phyloP scores from a whole-genome alignment of 2,113 vertebrate genomes.

The Melanerpes aurifrons region DNA sequence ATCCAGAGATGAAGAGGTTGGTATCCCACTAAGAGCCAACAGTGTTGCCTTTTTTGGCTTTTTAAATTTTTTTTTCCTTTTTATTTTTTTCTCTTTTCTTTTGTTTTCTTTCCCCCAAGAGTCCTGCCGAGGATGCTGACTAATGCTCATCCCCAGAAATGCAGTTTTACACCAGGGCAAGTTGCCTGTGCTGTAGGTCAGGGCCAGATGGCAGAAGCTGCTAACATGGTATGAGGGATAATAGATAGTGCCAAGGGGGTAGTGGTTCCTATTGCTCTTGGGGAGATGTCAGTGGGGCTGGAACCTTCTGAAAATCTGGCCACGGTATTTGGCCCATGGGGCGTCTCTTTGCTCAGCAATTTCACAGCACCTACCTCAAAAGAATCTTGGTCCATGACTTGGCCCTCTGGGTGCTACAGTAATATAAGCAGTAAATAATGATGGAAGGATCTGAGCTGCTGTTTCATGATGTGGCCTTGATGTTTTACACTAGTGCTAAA shows the following conservation, averaged over 20 bases:
- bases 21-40: conserved; percentile 70
- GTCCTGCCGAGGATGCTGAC: conserved; percentile 31
- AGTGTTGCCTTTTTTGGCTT: neutral
- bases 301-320: neutral
- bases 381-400: neutral
- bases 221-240: neutral
- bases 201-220: neutral
- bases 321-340: neutral
- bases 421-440: neutral
- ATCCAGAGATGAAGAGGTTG: conserved; percentile 57
- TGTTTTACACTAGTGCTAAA: neutral
- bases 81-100: neutral
- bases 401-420: neutral
- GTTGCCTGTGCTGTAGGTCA: neutral
- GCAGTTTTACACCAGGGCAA: conserved; percentile 11
- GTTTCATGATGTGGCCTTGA: neutral
- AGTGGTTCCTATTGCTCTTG: conserved; percentile 10
- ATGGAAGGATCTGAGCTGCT: neutral
- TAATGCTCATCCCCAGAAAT: neutral
- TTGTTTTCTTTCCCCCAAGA: neutral
- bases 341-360: neutral
- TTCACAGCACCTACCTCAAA: conserved; percentile 40
- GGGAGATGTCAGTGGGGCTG: neutral
- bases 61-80: fast-evolving
- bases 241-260: fast-evolving